Evolutionary conservation across 2,888 invertebrate genomes (phyloP).

Genomic region (Machimus rusticus): DNA sequence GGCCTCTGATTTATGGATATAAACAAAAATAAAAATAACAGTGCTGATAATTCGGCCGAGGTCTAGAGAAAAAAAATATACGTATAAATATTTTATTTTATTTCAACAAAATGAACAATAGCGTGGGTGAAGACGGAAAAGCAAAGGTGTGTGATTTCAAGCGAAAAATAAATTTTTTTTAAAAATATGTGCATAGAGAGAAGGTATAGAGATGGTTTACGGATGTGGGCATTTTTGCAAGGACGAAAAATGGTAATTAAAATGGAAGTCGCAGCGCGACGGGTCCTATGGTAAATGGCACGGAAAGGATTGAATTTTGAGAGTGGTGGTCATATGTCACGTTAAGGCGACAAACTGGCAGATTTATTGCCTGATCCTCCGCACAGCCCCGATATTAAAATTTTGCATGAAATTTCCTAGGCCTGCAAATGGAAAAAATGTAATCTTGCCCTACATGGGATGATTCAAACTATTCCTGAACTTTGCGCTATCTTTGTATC

Average conservation of each 20-base stretch:
- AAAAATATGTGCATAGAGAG: background rate
- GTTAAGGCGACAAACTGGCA: slow-evolving; percentile 16
- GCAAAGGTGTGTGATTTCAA: background rate
- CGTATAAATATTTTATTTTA: background rate
- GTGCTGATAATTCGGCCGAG: background rate
- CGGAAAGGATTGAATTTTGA: slow-evolving; percentile 15
- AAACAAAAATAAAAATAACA: background rate
- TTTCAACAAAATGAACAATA: background rate
- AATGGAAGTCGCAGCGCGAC: background rate
- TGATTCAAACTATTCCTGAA: slow-evolving; percentile 3
- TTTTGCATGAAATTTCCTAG: background rate
- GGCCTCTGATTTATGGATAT: background rate
- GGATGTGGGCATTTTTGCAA: background rate
- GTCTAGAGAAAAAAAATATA: background rate
- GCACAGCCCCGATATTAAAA: slow-evolving; percentile 6
- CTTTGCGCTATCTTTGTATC: background rate
- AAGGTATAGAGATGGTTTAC: background rate
- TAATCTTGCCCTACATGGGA: slow-evolving; percentile 12
- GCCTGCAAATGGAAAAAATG: background rate
- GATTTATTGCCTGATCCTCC: slow-evolving; percentile 1
- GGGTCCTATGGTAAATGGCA: background rate
- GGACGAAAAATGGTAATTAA: slow-evolving; percentile 10
- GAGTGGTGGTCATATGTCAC: slow-evolving; percentile 8
- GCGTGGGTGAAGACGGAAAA: background rate
- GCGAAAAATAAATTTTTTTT: background rate